A percentile compares a stretch with the other conserved stretches of the same genome.
Evolutionary conservation across 35 echinoderm and acorn worm genomes (phyloP).

Genomic region (Diadema setosum): DNA sequence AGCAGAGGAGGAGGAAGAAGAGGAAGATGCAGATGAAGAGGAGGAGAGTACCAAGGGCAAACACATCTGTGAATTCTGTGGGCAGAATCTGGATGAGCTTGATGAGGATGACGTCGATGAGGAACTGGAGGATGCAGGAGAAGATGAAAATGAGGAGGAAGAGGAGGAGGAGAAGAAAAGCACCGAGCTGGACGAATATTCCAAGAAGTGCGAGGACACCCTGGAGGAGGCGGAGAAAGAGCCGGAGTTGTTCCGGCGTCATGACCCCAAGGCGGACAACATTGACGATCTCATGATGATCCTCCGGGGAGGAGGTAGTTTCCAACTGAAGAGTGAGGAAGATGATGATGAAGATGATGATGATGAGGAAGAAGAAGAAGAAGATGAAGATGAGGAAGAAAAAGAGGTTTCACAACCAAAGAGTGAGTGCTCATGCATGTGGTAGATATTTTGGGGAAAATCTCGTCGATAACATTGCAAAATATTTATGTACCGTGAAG

Average conservation of each 20-base stretch:
- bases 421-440: background rate
- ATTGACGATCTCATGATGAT: background rate
- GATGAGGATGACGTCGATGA: background rate
- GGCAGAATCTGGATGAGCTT: background rate
- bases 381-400: background rate
- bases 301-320: background rate
- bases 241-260: background rate
- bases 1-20: background rate
- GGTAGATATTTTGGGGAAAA: too few species aligned
- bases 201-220: background rate
- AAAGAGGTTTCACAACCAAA: background rate
- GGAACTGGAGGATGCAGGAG: background rate
- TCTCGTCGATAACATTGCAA: too few species aligned
- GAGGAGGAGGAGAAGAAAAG: background rate
- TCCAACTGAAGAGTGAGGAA: background rate
- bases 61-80: slow-evolving; percentile 7
- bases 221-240: slow-evolving; percentile 29
- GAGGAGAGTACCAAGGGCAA: background rate
- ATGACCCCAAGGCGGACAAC: background rate
- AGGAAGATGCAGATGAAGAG: background rate
- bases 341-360: slow-evolving; percentile 14
- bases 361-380: background rate
- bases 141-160: background rate
- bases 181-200: background rate
- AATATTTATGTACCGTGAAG: too few species aligned